phyloP scores from a whole-genome alignment of 2,888 invertebrate species.

The Philopedon plagiatum region DNA sequence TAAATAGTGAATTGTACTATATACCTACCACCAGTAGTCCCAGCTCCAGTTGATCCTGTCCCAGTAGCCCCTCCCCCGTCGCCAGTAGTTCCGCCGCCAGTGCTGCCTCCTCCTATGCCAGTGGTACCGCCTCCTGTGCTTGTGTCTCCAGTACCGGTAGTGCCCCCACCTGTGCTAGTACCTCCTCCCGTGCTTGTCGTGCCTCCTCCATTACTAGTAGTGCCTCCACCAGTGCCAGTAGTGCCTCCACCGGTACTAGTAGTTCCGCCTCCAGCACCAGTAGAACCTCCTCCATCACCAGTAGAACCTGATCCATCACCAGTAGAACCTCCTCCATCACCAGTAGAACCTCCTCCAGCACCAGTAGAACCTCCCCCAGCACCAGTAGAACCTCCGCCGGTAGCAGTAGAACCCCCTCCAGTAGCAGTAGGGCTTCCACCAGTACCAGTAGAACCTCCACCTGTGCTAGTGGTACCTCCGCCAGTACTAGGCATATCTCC shows the following conservation, averaged over 20 bases:
- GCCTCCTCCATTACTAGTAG: conserved; percentile 52
- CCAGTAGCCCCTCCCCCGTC: neutral
- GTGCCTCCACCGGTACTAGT: conserved; percentile 29
- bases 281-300: conserved; percentile 45
- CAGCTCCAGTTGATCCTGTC: neutral
- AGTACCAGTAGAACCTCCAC: neutral
- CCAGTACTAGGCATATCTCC: conserved; percentile 52
- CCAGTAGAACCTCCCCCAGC: neutral
- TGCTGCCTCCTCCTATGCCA: neutral
- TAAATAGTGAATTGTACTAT: neutral
- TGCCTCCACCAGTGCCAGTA: conserved; percentile 43
- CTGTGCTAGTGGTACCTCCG: neutral
- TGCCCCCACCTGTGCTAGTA: conserved; percentile 34
- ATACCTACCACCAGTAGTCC: conserved; percentile 8
- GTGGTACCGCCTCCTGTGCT: neutral
- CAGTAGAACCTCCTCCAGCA: conserved; percentile 63
- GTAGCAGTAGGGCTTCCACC: conserved; percentile 21
- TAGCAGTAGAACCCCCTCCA: conserved; percentile 28
- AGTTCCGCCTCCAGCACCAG: conserved; percentile 46
- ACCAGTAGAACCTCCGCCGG: conserved; percentile 11
- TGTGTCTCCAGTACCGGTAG: conserved; percentile 22
- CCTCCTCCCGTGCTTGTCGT: conserved; percentile 36
- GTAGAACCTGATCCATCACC: conserved; percentile 52
- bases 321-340: conserved; percentile 36
- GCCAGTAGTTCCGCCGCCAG: neutral